Conservation (phyloP, 2,797 vertebrate species). For the Danio choprae region DNA sequence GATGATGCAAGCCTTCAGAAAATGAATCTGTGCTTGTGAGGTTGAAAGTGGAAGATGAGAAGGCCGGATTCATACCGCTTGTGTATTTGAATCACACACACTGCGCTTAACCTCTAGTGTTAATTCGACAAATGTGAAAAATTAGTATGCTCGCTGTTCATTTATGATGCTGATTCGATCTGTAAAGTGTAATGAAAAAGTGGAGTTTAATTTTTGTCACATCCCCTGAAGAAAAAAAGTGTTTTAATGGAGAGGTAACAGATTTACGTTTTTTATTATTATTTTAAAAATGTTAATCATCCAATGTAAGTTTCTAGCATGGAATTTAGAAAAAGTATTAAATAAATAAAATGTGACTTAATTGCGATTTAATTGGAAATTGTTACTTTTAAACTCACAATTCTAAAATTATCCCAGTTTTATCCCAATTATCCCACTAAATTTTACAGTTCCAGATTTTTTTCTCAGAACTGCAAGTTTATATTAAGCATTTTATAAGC, state of each 20-base stretch:
- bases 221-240: background rate
- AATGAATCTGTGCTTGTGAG: slow-evolving; percentile 14
- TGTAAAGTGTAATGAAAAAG: slow-evolving; percentile 9
- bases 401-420: no score
- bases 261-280: background rate
- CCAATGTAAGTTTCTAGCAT: no score
- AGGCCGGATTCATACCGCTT: slow-evolving; percentile 7
- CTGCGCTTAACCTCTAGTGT: slow-evolving; percentile 1
- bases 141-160: background rate
- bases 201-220: background rate
- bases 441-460: no score
- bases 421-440: no score
- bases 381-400: no score
- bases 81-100: slow-evolving; percentile 18
- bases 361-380: no score
- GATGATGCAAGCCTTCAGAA: slow-evolving; percentile 30
- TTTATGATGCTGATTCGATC: background rate
- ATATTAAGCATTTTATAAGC: no score
- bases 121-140: slow-evolving; percentile 16
- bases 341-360: no score
- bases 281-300: no score
- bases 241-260: background rate
- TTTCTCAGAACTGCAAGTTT: no score
- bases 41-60: slow-evolving; percentile 36
- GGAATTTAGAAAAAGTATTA: no score